Percentiles rank a stretch among this genome's conserved stretches.
phyloP scores from a whole-genome alignment of 2,113 vertebrate species.

The Haplochromis vanheusdeni region DNA sequence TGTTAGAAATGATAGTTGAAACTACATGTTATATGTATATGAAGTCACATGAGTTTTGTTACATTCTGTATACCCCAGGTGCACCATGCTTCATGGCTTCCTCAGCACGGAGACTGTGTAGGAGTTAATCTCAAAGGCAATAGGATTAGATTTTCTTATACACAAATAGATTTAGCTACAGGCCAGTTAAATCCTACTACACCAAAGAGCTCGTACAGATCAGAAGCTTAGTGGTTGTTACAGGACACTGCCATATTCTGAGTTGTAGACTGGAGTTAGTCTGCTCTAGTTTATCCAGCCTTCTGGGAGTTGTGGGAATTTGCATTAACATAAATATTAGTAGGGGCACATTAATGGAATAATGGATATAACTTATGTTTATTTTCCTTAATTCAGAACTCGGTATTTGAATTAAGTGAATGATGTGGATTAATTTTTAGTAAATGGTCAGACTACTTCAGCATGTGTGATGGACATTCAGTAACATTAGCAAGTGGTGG shows the following conservation, averaged over 20 bases:
- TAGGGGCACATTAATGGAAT: not conserved
- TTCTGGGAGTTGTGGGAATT: not conserved
- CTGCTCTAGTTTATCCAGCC: not conserved
- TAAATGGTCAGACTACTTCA: not conserved
- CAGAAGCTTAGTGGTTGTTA: conserved; percentile 13
- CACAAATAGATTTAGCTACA: conserved; percentile 51
- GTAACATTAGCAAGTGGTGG: too few relatives aligned
- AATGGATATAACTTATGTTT: not conserved
- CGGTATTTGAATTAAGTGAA: not conserved
- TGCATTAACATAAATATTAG: not conserved
- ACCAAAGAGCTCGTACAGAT: not conserved
- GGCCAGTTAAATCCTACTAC: conserved; percentile 27
- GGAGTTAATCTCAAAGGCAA: conserved; percentile 28
- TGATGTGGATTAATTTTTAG: not conserved
- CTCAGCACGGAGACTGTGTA: not conserved
- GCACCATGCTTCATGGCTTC: not conserved
- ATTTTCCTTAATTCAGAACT: not conserved
- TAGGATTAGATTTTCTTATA: conserved; percentile 52
- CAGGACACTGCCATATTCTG: not conserved
- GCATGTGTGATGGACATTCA: not conserved
- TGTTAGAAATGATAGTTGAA: not conserved
- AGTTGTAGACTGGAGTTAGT: not conserved
- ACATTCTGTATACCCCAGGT: not conserved
- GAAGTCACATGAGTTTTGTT: not conserved
- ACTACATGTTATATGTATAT: not conserved